Percentiles rank a stretch among this genome's conserved stretches.
Evolutionary conservation across 2,113 vertebrate genomes (phyloP).

Genomic region (Tor tambroides): DNA sequence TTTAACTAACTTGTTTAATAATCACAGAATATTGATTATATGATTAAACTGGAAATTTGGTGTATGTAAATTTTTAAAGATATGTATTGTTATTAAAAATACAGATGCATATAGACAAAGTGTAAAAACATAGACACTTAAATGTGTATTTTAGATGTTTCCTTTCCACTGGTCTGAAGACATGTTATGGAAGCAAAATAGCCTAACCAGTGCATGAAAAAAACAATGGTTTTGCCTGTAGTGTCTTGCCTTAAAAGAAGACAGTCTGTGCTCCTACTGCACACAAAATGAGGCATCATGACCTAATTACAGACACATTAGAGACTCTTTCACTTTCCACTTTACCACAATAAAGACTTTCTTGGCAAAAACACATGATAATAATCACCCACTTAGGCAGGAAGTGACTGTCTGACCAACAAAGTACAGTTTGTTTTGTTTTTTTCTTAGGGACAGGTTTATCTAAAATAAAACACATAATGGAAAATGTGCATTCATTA

Average conservation of each 20-base stretch:
- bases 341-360: conserved; percentile 2
- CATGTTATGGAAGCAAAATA: background rate
- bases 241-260: background rate
- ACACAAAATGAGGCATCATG: background rate
- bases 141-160: background rate
- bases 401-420: background rate
- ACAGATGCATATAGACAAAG: background rate
- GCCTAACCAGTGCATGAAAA: background rate
- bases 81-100: background rate
- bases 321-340: background rate
- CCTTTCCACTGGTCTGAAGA: background rate
- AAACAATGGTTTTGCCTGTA: background rate
- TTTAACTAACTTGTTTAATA: too few relatives aligned
- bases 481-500: background rate
- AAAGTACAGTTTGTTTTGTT: background rate
- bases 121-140: background rate
- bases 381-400: background rate
- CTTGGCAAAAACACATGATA: background rate
- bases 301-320: conserved; percentile 6
- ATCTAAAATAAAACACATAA: background rate
- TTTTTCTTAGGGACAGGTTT: background rate
- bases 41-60: too few relatives aligned
- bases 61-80: background rate
- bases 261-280: background rate
- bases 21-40: too few relatives aligned